Conservation (phyloP, 2,113 vertebrate species). For the Daboia siamensis region DNA sequence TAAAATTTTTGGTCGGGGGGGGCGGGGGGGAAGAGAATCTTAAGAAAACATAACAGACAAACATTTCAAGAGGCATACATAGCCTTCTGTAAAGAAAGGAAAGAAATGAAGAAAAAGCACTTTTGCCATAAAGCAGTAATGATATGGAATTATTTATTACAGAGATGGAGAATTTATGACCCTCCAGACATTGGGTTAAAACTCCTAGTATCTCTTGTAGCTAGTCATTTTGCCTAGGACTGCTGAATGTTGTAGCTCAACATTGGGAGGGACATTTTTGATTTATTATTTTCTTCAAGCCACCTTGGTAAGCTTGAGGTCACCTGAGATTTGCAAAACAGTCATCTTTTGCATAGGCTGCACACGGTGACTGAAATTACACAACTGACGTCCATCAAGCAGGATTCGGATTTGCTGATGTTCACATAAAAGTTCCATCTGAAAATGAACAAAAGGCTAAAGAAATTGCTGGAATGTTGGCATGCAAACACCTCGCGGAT, state of each 20-base stretch:
- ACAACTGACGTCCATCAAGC: conserved; percentile 85
- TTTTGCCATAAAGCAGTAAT: not conserved
- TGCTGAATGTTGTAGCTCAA: not conserved
- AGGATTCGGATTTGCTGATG: conserved; percentile 89
- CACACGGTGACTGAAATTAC: conserved; percentile 81
- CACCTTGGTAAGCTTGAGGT: conserved; percentile 87
- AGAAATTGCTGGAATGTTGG: not conserved
- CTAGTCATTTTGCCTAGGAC: not conserved
- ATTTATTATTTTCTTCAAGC: conserved; percentile 66
- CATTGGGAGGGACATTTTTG: conserved; percentile 6
- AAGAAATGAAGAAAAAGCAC: conserved; percentile 5
- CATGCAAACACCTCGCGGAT: not conserved
- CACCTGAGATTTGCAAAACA: conserved; percentile 77
- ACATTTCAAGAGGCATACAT: not conserved
- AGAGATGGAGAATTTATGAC: not conserved
- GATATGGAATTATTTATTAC: not conserved
- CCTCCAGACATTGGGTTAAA: not conserved
- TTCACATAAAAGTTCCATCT: conserved; percentile 92
- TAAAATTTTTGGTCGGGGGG: not conserved
- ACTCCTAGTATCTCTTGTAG: not conserved
- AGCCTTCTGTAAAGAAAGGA: not conserved
- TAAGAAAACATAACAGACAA: not conserved
- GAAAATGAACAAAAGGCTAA: conserved; percentile 19
- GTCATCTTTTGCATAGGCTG: conserved; percentile 76
- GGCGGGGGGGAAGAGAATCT: too few species aligned